These are phyloP conservation scores for Ctenopoma kingsleyae DNA, from an alignment of 2,797 vertebrate genomes.

Conservation along the genomic window DNA sequence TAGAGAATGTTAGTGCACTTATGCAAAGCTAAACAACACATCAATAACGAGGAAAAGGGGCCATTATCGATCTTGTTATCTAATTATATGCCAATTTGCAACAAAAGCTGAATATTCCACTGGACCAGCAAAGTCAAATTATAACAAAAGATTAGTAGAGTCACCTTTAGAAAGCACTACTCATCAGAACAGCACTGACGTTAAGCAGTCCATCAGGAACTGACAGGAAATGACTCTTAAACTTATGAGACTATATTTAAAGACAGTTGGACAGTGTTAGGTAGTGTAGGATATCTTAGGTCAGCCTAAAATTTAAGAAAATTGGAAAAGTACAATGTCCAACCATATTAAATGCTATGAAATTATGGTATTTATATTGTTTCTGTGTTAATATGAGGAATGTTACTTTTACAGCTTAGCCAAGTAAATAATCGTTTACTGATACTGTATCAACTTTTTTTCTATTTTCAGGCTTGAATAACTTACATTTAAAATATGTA, in stretches of 20 bases:
- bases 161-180: neutral
- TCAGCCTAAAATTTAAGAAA: no score
- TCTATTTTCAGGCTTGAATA: no score
- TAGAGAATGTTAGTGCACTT: constrained; percentile 22
- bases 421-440: neutral
- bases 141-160: neutral
- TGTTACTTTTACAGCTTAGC: no score
- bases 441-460: neutral
- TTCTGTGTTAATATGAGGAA: no score
- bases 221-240: neutral
- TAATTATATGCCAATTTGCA: no score
- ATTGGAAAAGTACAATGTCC: no score
- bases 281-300: no score
- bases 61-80: constrained; percentile 5
- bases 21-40: constrained; percentile 28
- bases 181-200: neutral
- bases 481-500: neutral
- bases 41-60: constrained; percentile 32
- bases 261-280: neutral
- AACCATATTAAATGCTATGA: no score
- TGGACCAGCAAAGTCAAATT: neutral
- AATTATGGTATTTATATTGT: no score
- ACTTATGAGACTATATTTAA: neutral
- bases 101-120: neutral
- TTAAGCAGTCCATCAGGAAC: neutral